Evolutionary conservation across 1,140 invertebrate species (phyloP), one percentile per base, ranked within the genome.

Genomic region (Pogonomyrmex californicus): DNA sequence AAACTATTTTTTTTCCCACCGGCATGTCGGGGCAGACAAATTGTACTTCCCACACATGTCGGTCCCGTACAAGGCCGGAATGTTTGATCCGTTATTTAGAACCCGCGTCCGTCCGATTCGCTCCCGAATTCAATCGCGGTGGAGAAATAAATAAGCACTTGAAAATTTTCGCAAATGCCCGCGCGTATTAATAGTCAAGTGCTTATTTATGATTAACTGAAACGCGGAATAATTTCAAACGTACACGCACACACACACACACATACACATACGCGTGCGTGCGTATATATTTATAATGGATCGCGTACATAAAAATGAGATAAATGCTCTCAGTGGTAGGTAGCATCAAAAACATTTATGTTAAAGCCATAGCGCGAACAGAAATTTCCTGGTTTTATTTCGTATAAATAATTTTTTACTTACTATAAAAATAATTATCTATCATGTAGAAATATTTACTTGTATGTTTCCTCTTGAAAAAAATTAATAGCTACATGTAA

Each of bases 1-100:
- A 49, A 83, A 49, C 68, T 75, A 83, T 83, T 83, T 83, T 79
- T 49, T 81, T 83, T 70, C 30, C 33, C 68, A 33, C 17, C 33
- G 51, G 17, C 68, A 60, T 23, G 41, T 44, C 56, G 54, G 68
- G 41, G 41, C 79, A 49, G 79, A 83, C 79, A 83, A 83, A 83
- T 83, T 83, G 79, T 83, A 49, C 54, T 47, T 36, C 51, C 66
- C 66, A 73, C 77, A 81, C 54, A 83, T 83, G 68, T 33, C 66
- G 66, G 38, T 44, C 38, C 66, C 17, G 51, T 58, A 82, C 79
- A 60, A 82, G 41, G 54, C 33, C 12, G 68, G 68, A 23, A 71
- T 83, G 68, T 73, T 75, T 73, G 56, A 60, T 75, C 38, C 68
- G 79, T 83, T 83, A 83, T 83, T 83, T 83, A 83, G 79, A 38